These are phyloP conservation scores for Platypus cylindrus DNA, from an alignment of 2,888 invertebrate genomes.

Conservation along the genomic window DNA sequence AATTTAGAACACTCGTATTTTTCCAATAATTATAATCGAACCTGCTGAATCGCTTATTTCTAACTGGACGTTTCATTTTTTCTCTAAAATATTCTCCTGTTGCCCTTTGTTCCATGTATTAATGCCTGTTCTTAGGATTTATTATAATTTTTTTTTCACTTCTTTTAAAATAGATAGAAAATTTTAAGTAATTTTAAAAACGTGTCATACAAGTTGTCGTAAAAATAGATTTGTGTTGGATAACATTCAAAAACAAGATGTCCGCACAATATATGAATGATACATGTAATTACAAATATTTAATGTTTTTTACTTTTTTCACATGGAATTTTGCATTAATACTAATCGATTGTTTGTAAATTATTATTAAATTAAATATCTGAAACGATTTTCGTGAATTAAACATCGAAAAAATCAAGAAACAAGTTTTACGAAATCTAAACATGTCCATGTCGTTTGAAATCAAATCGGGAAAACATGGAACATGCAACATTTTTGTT, in stretches of 20 bases:
- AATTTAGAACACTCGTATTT: too few species aligned
- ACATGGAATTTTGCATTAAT: constrained; percentile 3
- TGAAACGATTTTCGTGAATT: too few species aligned
- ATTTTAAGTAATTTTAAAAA: constrained; percentile 13
- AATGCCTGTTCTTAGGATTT: too few species aligned
- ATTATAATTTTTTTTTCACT: too few species aligned
- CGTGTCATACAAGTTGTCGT: constrained; percentile 20
- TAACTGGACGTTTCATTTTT: constrained; percentile 49
- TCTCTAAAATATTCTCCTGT: constrained; percentile 34
- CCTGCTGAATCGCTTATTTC: constrained; percentile 62
- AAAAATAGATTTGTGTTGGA: constrained; percentile 36
- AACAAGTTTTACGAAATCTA: background rate
- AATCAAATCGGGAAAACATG: background rate
- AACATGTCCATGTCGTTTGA: background rate
- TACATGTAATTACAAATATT: constrained; percentile 23
- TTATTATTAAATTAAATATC: background rate
- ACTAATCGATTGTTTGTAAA: background rate
- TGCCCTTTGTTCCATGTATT: constrained; percentile 33
- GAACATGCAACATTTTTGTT: background rate
- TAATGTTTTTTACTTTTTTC: constrained; percentile 14
- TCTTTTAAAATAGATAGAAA: constrained; percentile 16
- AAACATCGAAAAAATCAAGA: too few species aligned
- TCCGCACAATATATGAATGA: constrained; percentile 25
- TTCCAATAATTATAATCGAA: constrained; percentile 33
- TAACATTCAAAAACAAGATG: constrained; percentile 36